These are phyloP conservation scores for Augochlorella aurata DNA, from an alignment of 2,888 invertebrate species.

Conservation along the genomic window DNA sequence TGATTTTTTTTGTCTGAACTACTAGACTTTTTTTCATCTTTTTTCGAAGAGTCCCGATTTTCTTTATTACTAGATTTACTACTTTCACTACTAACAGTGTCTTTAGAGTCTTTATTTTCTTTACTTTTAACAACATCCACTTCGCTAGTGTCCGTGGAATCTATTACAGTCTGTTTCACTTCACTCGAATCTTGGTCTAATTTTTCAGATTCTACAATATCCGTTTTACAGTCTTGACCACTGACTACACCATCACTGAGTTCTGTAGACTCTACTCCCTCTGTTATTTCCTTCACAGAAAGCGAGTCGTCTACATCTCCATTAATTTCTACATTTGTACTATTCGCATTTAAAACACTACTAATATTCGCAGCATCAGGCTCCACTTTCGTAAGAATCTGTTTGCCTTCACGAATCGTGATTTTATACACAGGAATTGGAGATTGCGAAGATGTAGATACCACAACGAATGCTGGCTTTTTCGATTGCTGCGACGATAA, in stretches of 20 bases:
- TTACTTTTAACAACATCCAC: slow-evolving; percentile 59
- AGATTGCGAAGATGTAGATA: slow-evolving; percentile 71
- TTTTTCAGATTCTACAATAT: slow-evolving; percentile 59
- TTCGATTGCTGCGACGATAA: slow-evolving; percentile 61
- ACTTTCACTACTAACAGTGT: slow-evolving; percentile 76
- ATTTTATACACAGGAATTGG: slow-evolving; percentile 84
- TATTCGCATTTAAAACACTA: slow-evolving; percentile 69
- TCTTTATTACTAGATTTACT: slow-evolving; percentile 83
- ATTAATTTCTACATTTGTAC: slow-evolving; percentile 69
- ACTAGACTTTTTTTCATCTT: slow-evolving; percentile 80
- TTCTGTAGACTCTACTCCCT: slow-evolving; percentile 64
- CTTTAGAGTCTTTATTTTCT: slow-evolving; percentile 67
- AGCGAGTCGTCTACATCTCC: slow-evolving; percentile 66
- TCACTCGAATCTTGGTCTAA: slow-evolving; percentile 69
- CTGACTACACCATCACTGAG: slow-evolving; percentile 63
- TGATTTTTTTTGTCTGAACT: slow-evolving; percentile 79
- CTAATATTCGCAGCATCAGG: slow-evolving; percentile 76
- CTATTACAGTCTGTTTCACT: slow-evolving; percentile 69
- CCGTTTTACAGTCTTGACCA: slow-evolving; percentile 58
- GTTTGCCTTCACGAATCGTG: slow-evolving; percentile 88
- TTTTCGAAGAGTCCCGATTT: slow-evolving; percentile 82
- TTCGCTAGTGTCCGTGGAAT: slow-evolving; percentile 72
- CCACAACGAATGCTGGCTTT: slow-evolving; percentile 73
- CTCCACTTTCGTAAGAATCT: slow-evolving; percentile 86
- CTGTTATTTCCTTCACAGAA: slow-evolving; percentile 70